Base-by-base conservation (phyloP, 2,797 vertebrate species). In the Lycodopsis pacificus region DNA sequence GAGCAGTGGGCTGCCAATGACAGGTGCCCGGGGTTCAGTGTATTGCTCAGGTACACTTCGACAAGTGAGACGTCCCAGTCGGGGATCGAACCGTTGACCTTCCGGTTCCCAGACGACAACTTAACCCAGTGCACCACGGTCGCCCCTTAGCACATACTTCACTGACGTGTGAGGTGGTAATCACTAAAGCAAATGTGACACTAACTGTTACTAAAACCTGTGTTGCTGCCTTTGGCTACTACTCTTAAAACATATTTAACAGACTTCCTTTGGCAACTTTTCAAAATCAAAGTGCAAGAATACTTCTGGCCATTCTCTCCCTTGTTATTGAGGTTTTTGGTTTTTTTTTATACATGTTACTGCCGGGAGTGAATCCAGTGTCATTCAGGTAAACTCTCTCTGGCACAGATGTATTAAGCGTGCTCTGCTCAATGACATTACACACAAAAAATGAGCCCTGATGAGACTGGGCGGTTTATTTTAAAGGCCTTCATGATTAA, bases 401-500 rank as follows among this genome's bases (percentile, higher is more conserved):
- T 71, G 79, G 53, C 65, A 44, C 68, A 57, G 62, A 81, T 44
- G 56, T 49, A 62, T 72, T 65, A 74, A 67, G 73, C 42, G 2
- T 53, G 58, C 32, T 42, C 73, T 62, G 71, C 81, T 79, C 63
- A 61, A 34, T 70, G 54, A 68, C 63, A 80, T 65, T 51, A 76
- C 56, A 76, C 34, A 32, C 62, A 30, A 81, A 59, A 75, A 82
- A 10, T 66, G 2, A 77, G 34, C 51, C 65, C 62, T 69, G 70
- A 81, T 77, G 58, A 83, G 25, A 58, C 34, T 36, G 65, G 40
- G 40, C 27, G 61, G 58, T 68, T 38, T 77, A 82, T 62, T 51
- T 56, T 20, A 66, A 84, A 85, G 74, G 44, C 71, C 67, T 61
- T 76, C 65, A 44, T 70, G 32, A 81, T 87, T 71, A 87, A 90